Evolutionary conservation across 2,888 invertebrate genomes (phyloP).

Genomic region (Helicoverpa assulta): DNA sequence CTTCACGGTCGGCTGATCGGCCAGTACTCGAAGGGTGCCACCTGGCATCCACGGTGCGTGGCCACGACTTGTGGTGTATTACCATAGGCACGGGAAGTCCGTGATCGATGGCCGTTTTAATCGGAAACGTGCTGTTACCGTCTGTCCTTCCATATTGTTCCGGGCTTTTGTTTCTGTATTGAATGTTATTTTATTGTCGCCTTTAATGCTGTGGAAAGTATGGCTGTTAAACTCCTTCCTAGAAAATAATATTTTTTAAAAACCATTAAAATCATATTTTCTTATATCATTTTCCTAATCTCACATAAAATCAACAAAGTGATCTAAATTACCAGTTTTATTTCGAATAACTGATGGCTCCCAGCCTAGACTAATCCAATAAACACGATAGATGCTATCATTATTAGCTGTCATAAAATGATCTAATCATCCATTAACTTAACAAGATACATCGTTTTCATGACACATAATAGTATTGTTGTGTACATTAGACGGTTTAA

Average conservation of each 20-base stretch:
- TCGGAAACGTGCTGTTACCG: conserved; percentile 45
- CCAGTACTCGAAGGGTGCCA: conserved; percentile 71
- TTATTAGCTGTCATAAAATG: conserved; percentile 14
- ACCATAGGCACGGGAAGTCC: conserved; percentile 58
- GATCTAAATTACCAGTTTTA: neutral
- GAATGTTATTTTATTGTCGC: neutral
- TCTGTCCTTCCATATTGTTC: conserved; percentile 28
- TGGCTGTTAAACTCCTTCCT: too few species aligned
- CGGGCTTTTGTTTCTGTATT: conserved; percentile 12
- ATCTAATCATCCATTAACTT: conserved; percentile 23
- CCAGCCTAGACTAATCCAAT: neutral
- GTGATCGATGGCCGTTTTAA: conserved; percentile 61
- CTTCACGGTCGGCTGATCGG: conserved; percentile 75
- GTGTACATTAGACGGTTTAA: conserved; percentile 11
- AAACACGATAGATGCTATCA: conserved; percentile 1
- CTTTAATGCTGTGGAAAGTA: too few species aligned
- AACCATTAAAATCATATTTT: neutral
- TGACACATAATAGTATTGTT: conserved; percentile 22
- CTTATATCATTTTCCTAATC: neutral
- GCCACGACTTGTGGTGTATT: conserved; percentile 68
- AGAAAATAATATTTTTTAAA: too few species aligned
- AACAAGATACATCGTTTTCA: conserved; percentile 14
- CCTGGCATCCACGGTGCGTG: conserved; percentile 70
- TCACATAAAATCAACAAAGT: neutral
- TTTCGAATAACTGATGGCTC: neutral